phyloP scores from a whole-genome alignment of 2,797 vertebrate genomes.

The Aldrovandia affinis region DNA sequence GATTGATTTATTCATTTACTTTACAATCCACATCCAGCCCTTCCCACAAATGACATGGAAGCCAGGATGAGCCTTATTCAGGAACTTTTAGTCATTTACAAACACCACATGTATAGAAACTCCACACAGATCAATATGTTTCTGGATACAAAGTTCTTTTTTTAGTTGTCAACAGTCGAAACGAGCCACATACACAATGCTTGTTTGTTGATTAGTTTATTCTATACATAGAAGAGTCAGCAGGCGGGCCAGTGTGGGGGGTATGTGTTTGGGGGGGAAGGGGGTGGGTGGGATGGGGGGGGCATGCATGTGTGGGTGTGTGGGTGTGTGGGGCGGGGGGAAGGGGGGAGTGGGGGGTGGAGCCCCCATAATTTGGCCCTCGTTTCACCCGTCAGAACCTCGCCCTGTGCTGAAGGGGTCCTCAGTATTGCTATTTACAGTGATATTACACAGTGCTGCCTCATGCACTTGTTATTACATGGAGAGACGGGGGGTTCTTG shows the following conservation, averaged over 20 bases:
- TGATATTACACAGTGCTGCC: conserved; percentile 41
- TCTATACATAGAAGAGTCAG: conserved; percentile 63
- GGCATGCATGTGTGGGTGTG: conserved; percentile 30
- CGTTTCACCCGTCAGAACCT: conserved; percentile 34
- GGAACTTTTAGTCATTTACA: conserved; percentile 72
- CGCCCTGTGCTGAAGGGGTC: conserved; percentile 54
- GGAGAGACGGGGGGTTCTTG: not conserved
- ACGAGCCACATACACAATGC: conserved; percentile 77
- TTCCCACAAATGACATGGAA: conserved; percentile 64
- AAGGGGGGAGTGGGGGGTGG: not conserved
- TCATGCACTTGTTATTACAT: conserved; percentile 71
- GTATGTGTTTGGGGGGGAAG: conserved; percentile 9
- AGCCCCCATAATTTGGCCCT: not conserved
- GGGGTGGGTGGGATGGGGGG: conserved; percentile 24
- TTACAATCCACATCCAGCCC: conserved; percentile 51
- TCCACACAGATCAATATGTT: conserved; percentile 75
- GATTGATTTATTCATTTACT: conserved; percentile 44
- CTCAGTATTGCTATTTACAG: conserved; percentile 66
- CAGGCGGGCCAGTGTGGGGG: conserved; percentile 61
- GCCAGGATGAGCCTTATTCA: conserved; percentile 64
- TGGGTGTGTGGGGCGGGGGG: conserved; percentile 51
- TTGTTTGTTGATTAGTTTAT: conserved; percentile 58
- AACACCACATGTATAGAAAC: conserved; percentile 79
- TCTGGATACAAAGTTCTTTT: conserved; percentile 54
- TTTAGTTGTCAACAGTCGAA: conserved; percentile 68